Base-by-base conservation (phyloP, 2,888 invertebrate species). In the Tyria jacobaeae region DNA sequence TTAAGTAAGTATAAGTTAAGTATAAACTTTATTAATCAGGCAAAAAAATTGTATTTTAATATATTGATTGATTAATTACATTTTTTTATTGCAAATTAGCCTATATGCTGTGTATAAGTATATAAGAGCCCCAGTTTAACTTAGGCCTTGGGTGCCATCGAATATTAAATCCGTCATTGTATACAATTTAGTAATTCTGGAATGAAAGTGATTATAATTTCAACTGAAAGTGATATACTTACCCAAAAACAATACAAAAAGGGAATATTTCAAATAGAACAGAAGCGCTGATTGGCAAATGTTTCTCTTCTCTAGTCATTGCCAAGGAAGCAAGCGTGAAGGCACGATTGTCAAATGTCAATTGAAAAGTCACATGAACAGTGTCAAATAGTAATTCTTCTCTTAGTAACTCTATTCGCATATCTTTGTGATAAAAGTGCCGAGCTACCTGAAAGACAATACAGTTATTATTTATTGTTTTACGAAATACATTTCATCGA, bases 231-330 rank as follows among this genome's bases (percentile, higher is more conserved):
- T 27, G 4, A 2, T 6, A 44, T 63, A 94, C 95, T 94, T 90
- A 97, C 97, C 98, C 97, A 89, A 99, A 99, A 48, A 99, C 98
- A 74, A 99, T 97, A 91, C 99, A 98, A 94, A 99, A 99, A 1
- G 99, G 99, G 88, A 99, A 99, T 83, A 99, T 98, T 88, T 99
- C 99, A 81, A 99, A 99, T 51, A 99, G 94, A 31, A 98, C 97
- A 12, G 97, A 96, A 0, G 98, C 97, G 82, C 97, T 97, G 74
- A 98, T 97, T 9, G 98, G 98, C 75, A 98, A 90, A 88, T 97
- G 97, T 86, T 97, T 97, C 84, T 98, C 98, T 81, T 98, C 97
- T 37, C 97, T 95, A 1, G 97, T 97, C 96, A 98, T 97, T 31
- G 97, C 96, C 75, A 97, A 90, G 0, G 97, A 97, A 3, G 97